A percentile compares a stretch with the other conserved stretches of the same genome.
Evolutionary conservation across 2,888 invertebrate species (phyloP).

Genomic region (Oxytorus armatus): DNA sequence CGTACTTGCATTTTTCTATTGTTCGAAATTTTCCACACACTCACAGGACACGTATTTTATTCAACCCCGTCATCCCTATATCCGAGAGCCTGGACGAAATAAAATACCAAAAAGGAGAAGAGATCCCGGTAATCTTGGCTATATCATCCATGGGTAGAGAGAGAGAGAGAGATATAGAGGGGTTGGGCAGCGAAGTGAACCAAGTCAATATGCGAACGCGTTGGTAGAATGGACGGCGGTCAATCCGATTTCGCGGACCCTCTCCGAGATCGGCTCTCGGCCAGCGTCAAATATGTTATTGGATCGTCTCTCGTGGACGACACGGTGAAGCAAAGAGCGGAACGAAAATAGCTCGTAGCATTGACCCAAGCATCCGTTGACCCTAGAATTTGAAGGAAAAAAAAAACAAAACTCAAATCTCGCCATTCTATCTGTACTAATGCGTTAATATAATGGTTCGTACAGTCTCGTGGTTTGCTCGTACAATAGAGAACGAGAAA

Average conservation of each 20-base stretch:
- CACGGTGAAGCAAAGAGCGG: constrained; percentile 64
- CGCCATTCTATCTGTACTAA: constrained; percentile 50
- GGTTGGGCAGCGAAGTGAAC: constrained; percentile 48
- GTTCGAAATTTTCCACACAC: background rate
- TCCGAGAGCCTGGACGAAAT: constrained; percentile 40
- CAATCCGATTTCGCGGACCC: constrained; percentile 82
- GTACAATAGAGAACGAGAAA: constrained; percentile 35
- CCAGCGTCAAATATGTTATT: constrained; percentile 81
- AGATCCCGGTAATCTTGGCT: constrained; percentile 62
- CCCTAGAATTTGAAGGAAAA: constrained; percentile 1
- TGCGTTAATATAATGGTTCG: constrained; percentile 52
- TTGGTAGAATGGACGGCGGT: constrained; percentile 75
- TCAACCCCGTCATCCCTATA: background rate
- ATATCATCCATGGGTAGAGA: constrained; percentile 47
- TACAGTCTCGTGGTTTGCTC: constrained; percentile 44
- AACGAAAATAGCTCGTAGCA: constrained; percentile 8
- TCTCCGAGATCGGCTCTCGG: constrained; percentile 54
- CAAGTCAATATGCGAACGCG: constrained; percentile 78
- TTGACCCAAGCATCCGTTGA: constrained; percentile 21
- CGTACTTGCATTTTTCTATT: background rate
- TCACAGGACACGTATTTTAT: constrained; percentile 24
- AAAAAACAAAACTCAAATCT: constrained; percentile 48
- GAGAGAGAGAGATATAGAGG: constrained; percentile 50
- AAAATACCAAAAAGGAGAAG: constrained; percentile 31
- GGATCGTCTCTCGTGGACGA: constrained; percentile 77